Conservation (phyloP, 2,888 invertebrate genomes). For the Cosmia pyralina region DNA sequence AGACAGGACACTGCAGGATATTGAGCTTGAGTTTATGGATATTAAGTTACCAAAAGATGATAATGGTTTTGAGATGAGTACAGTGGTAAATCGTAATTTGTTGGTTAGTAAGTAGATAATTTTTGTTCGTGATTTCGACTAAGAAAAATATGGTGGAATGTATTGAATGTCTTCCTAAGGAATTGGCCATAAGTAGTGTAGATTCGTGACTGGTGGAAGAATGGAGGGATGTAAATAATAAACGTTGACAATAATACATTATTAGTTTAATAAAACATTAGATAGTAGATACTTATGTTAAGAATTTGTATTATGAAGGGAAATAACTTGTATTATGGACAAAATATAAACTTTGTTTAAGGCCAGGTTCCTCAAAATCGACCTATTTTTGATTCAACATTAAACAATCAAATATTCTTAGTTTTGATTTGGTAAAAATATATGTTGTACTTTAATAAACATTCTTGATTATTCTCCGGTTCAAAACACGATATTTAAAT, state of each 20-base stretch:
- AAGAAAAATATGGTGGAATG: rapidly evolving
- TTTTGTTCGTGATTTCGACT: background rate
- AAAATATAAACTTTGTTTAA: too few species aligned
- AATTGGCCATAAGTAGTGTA: background rate
- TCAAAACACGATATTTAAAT: too few species aligned
- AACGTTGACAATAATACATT: background rate
- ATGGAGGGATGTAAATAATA: background rate
- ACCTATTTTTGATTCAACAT: too few species aligned
- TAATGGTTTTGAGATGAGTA: background rate
- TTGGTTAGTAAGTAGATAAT: slow-evolving; percentile 10
- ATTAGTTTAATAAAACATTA: background rate
- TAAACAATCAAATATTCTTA: too few species aligned
- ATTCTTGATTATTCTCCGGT: too few species aligned
- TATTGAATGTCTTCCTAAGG: background rate
- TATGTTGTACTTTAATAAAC: too few species aligned
- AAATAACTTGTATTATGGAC: too few species aligned
- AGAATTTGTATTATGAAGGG: background rate
- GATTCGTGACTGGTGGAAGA: background rate
- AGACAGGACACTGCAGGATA: slow-evolving; percentile 55
- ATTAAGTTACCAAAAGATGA: slow-evolving; percentile 21
- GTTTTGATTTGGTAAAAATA: too few species aligned
- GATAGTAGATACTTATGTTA: background rate
- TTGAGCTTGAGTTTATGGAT: slow-evolving; percentile 48
- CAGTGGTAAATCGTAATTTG: background rate
- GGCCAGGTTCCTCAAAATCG: too few species aligned